Evolutionary conservation across 64 coral and sea anemone species (phyloP).

Genomic region (Pachyseris speciosa): DNA sequence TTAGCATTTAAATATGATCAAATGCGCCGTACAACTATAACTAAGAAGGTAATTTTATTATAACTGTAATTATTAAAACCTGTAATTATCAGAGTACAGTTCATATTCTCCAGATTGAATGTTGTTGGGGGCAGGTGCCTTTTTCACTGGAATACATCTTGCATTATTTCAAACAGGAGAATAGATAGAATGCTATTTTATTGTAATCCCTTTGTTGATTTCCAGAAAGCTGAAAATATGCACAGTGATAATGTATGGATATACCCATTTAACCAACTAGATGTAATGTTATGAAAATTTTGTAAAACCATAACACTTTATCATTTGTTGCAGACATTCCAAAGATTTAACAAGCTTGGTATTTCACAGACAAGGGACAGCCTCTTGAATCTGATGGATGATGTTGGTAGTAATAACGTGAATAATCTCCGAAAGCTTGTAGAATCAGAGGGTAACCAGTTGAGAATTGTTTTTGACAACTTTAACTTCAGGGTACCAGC

Average conservation of each 20-base stretch:
- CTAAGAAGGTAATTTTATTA: slow-evolving; percentile 49
- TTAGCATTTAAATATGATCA: too few species aligned
- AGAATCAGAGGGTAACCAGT: neutral
- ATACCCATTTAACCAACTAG: neutral
- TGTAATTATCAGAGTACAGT: neutral
- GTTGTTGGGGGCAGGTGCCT: neutral
- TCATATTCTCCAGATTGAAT: neutral
- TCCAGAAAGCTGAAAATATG: neutral
- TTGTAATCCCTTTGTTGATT: neutral
- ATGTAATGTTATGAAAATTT: neutral
- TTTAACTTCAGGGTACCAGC: slow-evolving; percentile 62
- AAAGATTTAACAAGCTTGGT: slow-evolving; percentile 37
- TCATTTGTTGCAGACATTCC: slow-evolving; percentile 31
- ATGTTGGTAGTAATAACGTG: slow-evolving; percentile 8
- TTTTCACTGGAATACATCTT: neutral
- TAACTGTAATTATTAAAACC: neutral
- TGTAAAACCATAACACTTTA: neutral
- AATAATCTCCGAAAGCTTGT: slow-evolving; percentile 12
- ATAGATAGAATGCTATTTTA: neutral
- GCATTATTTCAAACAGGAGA: neutral
- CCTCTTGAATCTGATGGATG: slow-evolving; percentile 50
- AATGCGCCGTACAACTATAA: too few species aligned
- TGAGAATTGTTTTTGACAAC: slow-evolving; percentile 69
- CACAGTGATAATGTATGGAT: neutral
- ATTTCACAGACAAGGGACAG: slow-evolving; percentile 56